A percentile compares a stretch with the other conserved stretches of the same genome.
Conservation (phyloP, 2,113 vertebrate species). For the Talpa occidentalis region DNA sequence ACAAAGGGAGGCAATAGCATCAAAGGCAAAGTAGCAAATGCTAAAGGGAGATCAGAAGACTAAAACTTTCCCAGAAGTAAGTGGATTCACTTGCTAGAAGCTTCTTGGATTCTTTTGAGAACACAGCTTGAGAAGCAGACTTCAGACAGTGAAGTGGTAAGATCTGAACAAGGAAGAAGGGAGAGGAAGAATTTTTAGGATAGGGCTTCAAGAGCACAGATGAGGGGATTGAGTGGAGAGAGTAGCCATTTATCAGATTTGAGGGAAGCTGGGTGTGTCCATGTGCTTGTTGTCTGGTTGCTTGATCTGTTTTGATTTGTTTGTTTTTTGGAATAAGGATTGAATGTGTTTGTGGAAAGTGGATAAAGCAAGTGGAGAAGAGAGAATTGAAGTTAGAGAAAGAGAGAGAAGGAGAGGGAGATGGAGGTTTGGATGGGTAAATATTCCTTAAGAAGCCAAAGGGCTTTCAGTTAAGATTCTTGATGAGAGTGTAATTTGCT, state of each 20-base stretch:
- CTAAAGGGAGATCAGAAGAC: not conserved
- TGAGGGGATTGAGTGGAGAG: not conserved
- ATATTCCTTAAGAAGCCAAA: not conserved
- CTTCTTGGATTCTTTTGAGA: not conserved
- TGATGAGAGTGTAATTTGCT: not conserved
- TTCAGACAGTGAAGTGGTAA: not conserved
- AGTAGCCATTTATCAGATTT: not conserved
- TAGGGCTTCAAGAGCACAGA: not conserved
- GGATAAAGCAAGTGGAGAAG: not conserved
- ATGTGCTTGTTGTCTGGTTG: not conserved
- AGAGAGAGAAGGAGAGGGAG: accelerated
- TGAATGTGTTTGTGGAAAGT: not conserved
- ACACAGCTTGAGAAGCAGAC: not conserved
- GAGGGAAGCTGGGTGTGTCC: not conserved
- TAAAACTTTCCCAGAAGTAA: not conserved
- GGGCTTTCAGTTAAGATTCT: not conserved
- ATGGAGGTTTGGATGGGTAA: not conserved
- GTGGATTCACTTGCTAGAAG: not conserved
- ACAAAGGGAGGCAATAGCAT: too few relatives aligned
- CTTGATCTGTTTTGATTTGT: not conserved
- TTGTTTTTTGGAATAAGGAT: not conserved
- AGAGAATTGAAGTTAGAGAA: accelerated
- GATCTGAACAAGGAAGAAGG: not conserved
- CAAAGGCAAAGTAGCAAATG: not conserved
- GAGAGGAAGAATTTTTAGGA: not conserved